phyloP scores from a whole-genome alignment of 2,888 invertebrate species.

The Caenorhabditis angaria region DNA sequence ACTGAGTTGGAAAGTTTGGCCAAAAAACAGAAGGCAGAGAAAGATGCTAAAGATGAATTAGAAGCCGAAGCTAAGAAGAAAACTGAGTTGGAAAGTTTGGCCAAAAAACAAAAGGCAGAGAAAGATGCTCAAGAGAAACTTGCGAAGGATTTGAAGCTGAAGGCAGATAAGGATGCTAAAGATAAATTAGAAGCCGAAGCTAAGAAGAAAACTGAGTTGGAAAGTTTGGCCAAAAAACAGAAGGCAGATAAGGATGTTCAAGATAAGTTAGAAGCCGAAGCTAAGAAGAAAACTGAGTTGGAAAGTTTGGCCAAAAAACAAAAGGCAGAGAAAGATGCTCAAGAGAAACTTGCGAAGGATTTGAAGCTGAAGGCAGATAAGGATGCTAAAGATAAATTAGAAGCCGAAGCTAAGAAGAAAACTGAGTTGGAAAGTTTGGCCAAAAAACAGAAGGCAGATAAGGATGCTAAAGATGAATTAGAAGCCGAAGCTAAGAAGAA shows the following conservation, averaged over 20 bases:
- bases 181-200: constrained; percentile 20
- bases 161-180: constrained; percentile 20
- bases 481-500: not conserved
- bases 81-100: not conserved
- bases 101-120: too few relatives aligned
- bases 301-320: too few relatives aligned
- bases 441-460: constrained; percentile 16
- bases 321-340: constrained; percentile 9
- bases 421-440: constrained; percentile 26
- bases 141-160: constrained; percentile 1
- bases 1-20: too few relatives aligned
- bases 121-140: constrained; percentile 11
- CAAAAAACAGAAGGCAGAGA: constrained; percentile 1
- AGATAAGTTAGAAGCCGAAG: too few relatives aligned
- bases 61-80: not conserved
- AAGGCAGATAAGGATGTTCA: constrained; percentile 29
- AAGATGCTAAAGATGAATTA: not conserved
- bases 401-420: constrained; percentile 23
- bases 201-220: constrained; percentile 45
- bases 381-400: constrained; percentile 10
- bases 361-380: constrained; percentile 16
- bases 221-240: constrained; percentile 11
- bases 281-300: constrained; percentile 29
- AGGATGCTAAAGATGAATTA: constrained; percentile 18
- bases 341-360: constrained; percentile 15